Evolutionary conservation across 2,113 vertebrate genomes (phyloP).

Genomic region (Pseudonaja textilis): DNA sequence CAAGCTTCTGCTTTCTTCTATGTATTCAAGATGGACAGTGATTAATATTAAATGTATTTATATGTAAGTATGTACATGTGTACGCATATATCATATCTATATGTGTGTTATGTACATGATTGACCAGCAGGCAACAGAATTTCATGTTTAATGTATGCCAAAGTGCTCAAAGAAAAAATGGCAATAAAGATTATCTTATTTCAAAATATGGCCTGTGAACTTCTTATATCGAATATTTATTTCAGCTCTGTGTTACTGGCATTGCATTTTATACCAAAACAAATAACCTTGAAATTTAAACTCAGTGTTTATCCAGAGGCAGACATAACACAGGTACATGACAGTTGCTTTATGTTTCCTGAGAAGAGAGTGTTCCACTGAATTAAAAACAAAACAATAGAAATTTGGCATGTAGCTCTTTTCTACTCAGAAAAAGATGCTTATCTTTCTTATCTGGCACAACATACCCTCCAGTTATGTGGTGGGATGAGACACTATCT

Average conservation of each 20-base stretch:
- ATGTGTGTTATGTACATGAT: no score
- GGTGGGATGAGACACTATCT: background rate
- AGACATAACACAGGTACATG: background rate
- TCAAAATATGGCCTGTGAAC: background rate
- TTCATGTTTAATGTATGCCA: no score
- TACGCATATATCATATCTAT: no score
- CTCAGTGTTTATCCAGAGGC: background rate
- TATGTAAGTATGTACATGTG: no score
- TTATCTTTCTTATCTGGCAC: background rate
- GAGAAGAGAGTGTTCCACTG: background rate
- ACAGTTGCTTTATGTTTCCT: background rate
- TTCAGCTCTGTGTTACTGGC: background rate
- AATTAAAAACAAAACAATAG: background rate
- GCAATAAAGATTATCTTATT: no score
- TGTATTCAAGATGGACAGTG: no score
- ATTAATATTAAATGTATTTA: no score
- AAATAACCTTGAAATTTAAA: background rate
- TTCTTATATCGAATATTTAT: background rate
- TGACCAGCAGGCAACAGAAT: no score
- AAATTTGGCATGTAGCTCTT: background rate
- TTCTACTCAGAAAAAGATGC: background rate
- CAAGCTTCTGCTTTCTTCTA: no score
- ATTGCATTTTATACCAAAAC: background rate
- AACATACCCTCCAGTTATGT: background rate
- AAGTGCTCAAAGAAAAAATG: no score